phyloP scores from a whole-genome alignment of 2,888 invertebrate species.

The Lochmaea capreae region DNA sequence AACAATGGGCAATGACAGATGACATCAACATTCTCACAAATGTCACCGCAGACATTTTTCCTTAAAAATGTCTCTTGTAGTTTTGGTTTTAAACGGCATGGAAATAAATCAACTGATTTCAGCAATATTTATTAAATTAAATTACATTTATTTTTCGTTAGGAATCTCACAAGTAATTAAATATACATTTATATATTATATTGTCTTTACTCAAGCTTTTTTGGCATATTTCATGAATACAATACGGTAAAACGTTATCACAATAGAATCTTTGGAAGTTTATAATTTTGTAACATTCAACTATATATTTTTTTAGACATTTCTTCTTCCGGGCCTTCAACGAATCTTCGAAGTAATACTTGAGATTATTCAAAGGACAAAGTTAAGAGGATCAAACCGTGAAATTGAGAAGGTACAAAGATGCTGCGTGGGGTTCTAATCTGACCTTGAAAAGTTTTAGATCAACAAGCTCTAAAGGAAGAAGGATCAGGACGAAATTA shows the following conservation, averaged over 20 bases:
- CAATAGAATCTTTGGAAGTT: slow-evolving; percentile 37
- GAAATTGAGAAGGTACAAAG: no score
- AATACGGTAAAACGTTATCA: slow-evolving; percentile 38
- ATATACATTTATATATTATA: slow-evolving; percentile 25
- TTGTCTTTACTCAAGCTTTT: slow-evolving; percentile 34
- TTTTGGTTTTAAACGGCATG: not conserved
- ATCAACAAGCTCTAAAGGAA: no score
- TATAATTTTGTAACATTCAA: slow-evolving; percentile 37
- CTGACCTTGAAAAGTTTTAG: no score
- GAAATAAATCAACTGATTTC: not conserved
- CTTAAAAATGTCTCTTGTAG: no score
- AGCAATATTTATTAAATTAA: slow-evolving; percentile 13
- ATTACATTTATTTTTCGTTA: slow-evolving; percentile 21
- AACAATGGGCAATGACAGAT: no score
- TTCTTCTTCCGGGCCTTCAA: not conserved
- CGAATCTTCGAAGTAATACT: not conserved
- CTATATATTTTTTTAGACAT: not conserved
- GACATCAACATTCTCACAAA: no score
- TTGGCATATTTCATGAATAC: slow-evolving; percentile 32
- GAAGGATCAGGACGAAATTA: no score
- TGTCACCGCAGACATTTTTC: no score
- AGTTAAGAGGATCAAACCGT: no score
- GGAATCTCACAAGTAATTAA: slow-evolving; percentile 33
- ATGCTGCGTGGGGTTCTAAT: no score
- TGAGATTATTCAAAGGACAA: not conserved